Conservation (phyloP, 1,140 invertebrate genomes). For the Drosophila kanapiae region DNA sequence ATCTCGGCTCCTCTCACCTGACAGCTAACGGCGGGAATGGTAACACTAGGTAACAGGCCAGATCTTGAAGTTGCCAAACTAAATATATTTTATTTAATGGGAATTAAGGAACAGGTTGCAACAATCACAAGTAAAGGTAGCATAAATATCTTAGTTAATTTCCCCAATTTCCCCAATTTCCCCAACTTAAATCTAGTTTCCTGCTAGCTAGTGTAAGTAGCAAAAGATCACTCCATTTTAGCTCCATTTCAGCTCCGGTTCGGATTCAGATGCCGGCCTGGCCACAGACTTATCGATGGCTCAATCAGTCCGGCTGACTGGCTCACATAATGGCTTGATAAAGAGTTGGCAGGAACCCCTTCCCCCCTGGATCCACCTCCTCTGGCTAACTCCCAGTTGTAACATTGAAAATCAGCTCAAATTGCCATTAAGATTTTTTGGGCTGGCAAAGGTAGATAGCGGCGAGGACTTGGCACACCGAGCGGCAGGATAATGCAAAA, state of each 20-base stretch:
- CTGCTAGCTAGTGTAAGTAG: background rate
- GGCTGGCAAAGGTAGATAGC: constrained; percentile 64
- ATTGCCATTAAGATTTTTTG: constrained; percentile 78
- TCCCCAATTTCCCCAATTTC: too few relatives aligned
- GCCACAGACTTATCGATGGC: constrained; percentile 67
- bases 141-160: too few relatives aligned
- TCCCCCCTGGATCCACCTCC: background rate
- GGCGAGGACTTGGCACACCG: constrained; percentile 9
- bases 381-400: constrained; percentile 76
- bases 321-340: constrained; percentile 78
- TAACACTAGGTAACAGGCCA: constrained; percentile 12
- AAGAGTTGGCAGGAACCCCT: constrained; percentile 50
- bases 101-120: background rate
- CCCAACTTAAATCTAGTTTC: background rate
- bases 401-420: constrained; percentile 84
- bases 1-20: constrained; percentile 29
- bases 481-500: constrained; percentile 65
- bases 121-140: too few relatives aligned
- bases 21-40: constrained; percentile 14
- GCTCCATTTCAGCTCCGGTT: constrained; percentile 4
- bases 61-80: background rate
- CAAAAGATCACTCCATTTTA: constrained; percentile 5
- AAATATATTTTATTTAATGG: background rate
- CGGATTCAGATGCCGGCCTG: constrained; percentile 16
- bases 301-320: constrained; percentile 64